Conservation (phyloP, 2,888 invertebrate genomes). For the Dryocosmus kuriphilus region DNA sequence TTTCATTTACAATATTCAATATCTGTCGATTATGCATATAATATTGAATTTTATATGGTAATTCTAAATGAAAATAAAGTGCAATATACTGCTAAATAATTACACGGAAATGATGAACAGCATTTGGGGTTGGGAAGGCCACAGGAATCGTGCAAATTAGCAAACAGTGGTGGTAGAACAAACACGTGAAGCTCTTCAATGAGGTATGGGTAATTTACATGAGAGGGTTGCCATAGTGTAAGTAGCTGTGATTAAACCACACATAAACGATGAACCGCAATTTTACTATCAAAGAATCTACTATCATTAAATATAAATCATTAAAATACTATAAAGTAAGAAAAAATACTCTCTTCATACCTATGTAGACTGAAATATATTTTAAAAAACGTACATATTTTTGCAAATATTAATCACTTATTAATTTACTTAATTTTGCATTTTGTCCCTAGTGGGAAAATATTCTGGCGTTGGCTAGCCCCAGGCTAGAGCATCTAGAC, state of each 20-base stretch:
- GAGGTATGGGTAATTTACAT: background rate
- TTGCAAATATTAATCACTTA: too few species aligned
- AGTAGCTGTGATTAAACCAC: background rate
- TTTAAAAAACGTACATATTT: too few species aligned
- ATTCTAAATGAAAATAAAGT: background rate
- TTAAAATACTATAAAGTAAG: background rate
- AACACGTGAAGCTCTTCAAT: background rate
- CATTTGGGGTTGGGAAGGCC: background rate
- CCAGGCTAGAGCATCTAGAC: too few species aligned
- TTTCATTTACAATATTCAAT: background rate
- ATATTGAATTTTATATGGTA: background rate
- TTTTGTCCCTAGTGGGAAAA: too few species aligned
- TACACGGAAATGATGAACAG: background rate
- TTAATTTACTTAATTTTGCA: too few species aligned
- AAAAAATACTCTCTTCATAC: too few species aligned
- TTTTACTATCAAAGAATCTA: background rate
- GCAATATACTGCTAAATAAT: background rate
- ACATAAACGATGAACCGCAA: background rate
- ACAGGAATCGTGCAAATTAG: constrained; percentile 16
- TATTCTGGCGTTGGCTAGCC: too few species aligned
- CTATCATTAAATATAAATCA: background rate
- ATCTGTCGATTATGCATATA: too few species aligned
- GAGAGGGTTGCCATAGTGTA: background rate
- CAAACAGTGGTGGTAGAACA: constrained; percentile 1
- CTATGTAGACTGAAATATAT: too few species aligned